Conservation (phyloP, 2,113 vertebrate genomes). For the Halichoeres trimaculatus region DNA sequence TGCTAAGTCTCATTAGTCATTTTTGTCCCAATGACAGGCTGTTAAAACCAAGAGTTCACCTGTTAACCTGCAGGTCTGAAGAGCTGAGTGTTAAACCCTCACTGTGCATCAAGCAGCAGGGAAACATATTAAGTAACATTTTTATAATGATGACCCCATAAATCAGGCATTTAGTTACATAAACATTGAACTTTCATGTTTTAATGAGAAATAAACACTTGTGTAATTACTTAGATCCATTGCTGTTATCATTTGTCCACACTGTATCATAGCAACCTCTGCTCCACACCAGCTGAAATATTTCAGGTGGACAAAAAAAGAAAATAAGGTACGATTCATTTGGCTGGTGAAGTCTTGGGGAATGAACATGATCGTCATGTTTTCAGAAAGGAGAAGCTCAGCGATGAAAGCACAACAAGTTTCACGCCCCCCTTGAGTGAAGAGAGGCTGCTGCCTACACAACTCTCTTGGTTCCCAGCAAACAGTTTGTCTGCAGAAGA, state of each 20-base stretch:
- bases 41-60: background rate
- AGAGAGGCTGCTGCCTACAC: background rate
- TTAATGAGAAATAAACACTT: background rate
- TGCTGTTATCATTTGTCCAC: background rate
- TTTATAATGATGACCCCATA: background rate
- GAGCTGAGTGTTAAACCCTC: background rate
- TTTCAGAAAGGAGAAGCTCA: conserved; percentile 1
- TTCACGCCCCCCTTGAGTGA: background rate
- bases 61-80: background rate
- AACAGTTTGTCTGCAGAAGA: background rate
- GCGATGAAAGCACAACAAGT: conserved; percentile 11
- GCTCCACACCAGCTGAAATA: background rate
- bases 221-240: background rate
- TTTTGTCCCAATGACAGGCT: background rate
- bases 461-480: background rate
- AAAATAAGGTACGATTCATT: background rate
- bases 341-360: background rate
- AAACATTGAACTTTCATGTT: background rate
- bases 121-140: background rate
- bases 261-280: background rate
- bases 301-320: background rate
- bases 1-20: background rate
- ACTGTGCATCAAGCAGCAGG: background rate
- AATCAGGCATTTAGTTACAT: background rate
- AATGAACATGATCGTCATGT: conserved; percentile 1